Percentiles rank a stretch among this genome's conserved stretches.
phyloP scores from a whole-genome alignment of 2,797 vertebrate genomes.

The Danio choprae region DNA sequence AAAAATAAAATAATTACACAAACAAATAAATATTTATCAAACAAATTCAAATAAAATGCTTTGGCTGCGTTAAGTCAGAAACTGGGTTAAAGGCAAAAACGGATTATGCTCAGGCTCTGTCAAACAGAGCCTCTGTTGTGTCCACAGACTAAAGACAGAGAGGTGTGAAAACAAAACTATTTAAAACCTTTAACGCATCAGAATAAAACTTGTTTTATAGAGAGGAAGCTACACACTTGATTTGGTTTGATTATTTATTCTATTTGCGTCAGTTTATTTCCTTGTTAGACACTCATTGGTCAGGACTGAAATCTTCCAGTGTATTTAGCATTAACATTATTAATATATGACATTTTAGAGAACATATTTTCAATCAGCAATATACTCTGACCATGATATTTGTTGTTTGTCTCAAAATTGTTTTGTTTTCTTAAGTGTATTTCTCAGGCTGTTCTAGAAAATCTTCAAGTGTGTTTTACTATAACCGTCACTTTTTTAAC shows the following conservation, averaged over 20 bases:
- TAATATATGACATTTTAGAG: background rate
- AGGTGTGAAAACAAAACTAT: background rate
- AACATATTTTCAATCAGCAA: background rate
- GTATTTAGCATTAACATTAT: background rate
- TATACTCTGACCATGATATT: too few species aligned
- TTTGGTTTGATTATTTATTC: background rate
- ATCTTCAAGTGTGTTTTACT: background rate
- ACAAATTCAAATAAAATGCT: too few species aligned
- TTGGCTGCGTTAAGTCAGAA: background rate
- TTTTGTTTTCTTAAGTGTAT: background rate
- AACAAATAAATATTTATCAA: too few species aligned
- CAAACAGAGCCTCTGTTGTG: background rate
- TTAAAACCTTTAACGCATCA: background rate
- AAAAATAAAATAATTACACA: too few species aligned
- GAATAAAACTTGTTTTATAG: too few species aligned
- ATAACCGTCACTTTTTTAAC: background rate
- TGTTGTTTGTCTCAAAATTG: background rate
- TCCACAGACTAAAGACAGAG: background rate
- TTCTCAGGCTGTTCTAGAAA: background rate
- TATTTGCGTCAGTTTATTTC: background rate
- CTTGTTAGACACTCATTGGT: background rate
- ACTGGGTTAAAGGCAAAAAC: background rate
- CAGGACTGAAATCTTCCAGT: background rate
- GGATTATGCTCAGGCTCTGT: background rate
- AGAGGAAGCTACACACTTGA: background rate